Percentiles rank a stretch among this genome's conserved stretches.
phyloP scores from a whole-genome alignment of 2,888 invertebrate species.

The Keiferia lycopersicella region DNA sequence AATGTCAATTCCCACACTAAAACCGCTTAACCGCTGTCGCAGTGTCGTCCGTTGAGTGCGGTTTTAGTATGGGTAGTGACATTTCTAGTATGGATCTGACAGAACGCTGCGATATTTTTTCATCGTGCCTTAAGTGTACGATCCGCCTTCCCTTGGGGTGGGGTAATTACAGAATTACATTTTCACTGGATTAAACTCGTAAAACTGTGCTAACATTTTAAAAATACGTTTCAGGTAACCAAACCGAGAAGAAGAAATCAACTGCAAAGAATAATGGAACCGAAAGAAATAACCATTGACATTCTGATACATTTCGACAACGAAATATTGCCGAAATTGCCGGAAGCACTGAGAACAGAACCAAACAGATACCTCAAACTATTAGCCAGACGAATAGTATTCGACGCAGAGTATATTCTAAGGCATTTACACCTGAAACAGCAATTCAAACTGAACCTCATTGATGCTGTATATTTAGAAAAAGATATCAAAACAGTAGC shows the following conservation, averaged over 20 bases:
- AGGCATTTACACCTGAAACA: not conserved
- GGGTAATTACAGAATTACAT: too few species aligned
- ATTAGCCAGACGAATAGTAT: not conserved
- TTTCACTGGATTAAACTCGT: too few species aligned
- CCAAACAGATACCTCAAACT: not conserved
- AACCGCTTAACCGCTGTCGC: too few species aligned
- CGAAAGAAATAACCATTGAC: not conserved
- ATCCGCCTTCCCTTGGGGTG: too few species aligned
- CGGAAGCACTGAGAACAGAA: not conserved
- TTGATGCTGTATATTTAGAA: not conserved
- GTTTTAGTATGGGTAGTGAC: too few species aligned
- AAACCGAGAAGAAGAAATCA: not conserved
- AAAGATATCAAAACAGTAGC: not conserved
- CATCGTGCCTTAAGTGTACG: too few species aligned
- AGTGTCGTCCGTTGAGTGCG: too few species aligned
- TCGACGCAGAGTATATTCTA: not conserved
- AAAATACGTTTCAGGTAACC: not conserved
- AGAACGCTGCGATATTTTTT: too few species aligned
- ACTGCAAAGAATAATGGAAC: not conserved
- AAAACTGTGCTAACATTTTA: too few species aligned
- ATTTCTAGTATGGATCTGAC: too few species aligned
- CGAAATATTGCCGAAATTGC: not conserved
- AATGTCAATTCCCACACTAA: too few species aligned
- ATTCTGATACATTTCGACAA: conserved; percentile 4
- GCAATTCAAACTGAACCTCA: not conserved